phyloP scores from a whole-genome alignment of 2,113 vertebrate genomes.

The Lagopus muta region DNA sequence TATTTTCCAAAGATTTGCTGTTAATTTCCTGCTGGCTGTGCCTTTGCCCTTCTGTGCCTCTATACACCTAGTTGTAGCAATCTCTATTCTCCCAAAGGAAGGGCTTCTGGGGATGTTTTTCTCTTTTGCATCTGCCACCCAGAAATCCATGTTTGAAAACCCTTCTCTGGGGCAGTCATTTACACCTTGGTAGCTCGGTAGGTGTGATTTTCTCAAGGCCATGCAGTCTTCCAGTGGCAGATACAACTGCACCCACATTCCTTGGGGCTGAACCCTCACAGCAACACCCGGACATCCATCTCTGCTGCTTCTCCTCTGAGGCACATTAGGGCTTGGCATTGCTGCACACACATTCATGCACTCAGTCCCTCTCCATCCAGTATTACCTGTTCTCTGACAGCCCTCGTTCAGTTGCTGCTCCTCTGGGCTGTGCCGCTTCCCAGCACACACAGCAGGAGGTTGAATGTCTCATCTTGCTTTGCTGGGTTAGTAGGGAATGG shows the following conservation, averaged over 20 bases:
- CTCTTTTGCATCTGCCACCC: neutral
- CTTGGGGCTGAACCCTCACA: neutral
- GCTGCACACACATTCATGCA: neutral
- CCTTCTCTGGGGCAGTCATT: neutral
- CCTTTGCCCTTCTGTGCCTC: neutral
- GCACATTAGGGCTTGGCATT: neutral
- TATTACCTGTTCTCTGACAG: slow-evolving; percentile 21
- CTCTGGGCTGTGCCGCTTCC: neutral
- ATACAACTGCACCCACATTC: neutral
- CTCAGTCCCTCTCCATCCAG: neutral
- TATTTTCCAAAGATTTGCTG: neutral
- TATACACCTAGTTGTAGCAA: too few species aligned
- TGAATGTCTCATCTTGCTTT: accelerated
- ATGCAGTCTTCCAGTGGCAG: neutral
- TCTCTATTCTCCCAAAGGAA: neutral
- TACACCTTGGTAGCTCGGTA: neutral
- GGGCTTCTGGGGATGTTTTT: neutral
- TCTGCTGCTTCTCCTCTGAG: neutral
- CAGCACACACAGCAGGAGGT: accelerated
- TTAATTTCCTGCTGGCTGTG: neutral
- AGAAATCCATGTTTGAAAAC: neutral
- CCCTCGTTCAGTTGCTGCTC: neutral
- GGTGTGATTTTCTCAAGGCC: neutral
- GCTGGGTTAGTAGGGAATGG: neutral
- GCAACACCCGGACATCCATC: neutral